phyloP scores from a whole-genome alignment of 1,140 invertebrate genomes.

The Megathymus violae region DNA sequence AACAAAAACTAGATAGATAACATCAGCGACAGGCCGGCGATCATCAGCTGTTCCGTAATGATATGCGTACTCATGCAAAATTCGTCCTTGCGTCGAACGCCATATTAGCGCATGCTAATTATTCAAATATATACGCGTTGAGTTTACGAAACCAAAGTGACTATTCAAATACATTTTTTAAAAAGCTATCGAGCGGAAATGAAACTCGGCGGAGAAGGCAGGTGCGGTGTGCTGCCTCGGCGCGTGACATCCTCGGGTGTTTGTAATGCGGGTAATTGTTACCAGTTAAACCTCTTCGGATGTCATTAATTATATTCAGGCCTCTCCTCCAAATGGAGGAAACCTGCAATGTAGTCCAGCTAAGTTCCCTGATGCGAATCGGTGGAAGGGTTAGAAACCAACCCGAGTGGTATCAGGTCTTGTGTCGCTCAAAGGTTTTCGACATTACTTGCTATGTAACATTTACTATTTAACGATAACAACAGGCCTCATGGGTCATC shows the following conservation, averaged over 20 bases:
- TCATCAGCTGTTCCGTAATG: slow-evolving; percentile 48
- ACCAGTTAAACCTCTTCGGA: no score
- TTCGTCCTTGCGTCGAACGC: slow-evolving; percentile 66
- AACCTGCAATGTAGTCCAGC: no score
- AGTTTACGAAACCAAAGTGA: slow-evolving; percentile 53
- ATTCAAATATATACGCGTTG: slow-evolving; percentile 68
- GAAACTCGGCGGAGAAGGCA: slow-evolving; percentile 42
- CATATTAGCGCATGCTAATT: slow-evolving; percentile 57
- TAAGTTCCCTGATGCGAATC: no score
- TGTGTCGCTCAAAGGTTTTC: no score
- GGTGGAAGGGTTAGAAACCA: no score
- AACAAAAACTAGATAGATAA: slow-evolving; percentile 16
- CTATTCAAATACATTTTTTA: slow-evolving; percentile 65
- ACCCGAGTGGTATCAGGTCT: no score
- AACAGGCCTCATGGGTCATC: no score
- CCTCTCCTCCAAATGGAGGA: no score
- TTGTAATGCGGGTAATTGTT: background rate
- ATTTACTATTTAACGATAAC: no score
- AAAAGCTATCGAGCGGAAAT: slow-evolving; percentile 58
- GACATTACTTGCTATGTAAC: no score
- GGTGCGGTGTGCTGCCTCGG: slow-evolving; percentile 11
- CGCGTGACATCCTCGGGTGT: background rate
- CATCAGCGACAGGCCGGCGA: slow-evolving; percentile 11
- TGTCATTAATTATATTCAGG: no score
- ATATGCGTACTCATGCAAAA: slow-evolving; percentile 59